Evolutionary conservation across 2,888 invertebrate genomes (phyloP).

Genomic region (Eupeodes latifasciatus): DNA sequence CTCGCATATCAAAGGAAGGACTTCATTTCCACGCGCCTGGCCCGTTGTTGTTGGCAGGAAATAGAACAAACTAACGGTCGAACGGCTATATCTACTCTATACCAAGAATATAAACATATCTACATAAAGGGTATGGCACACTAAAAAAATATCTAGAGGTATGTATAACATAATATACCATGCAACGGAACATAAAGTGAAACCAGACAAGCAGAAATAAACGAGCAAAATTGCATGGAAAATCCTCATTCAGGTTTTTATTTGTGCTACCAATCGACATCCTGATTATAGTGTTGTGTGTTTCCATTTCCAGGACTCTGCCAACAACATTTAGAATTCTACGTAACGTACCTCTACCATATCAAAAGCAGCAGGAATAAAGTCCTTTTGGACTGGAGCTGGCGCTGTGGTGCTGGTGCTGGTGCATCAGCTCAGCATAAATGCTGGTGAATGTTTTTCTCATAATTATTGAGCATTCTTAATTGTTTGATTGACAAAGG

Average conservation of each 20-base stretch:
- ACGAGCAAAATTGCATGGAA: constrained; percentile 62
- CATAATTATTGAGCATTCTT: constrained; percentile 52
- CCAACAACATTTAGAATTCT: constrained; percentile 9
- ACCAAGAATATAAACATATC: constrained; percentile 36
- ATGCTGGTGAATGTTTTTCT: constrained; percentile 27
- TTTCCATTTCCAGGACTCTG: constrained; percentile 1
- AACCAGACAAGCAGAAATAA: constrained; percentile 50
- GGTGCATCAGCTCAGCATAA: neutral
- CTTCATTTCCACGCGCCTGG: constrained; percentile 37
- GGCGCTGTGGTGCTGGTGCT: too few relatives aligned
- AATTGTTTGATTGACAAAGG: constrained; percentile 59
- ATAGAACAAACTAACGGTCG: constrained; percentile 2
- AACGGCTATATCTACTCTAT: neutral
- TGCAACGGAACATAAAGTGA: constrained; percentile 40
- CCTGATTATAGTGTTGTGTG: constrained; percentile 24
- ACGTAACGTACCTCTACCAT: too few relatives aligned
- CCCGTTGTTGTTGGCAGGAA: constrained; percentile 22
- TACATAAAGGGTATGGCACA: constrained; percentile 28
- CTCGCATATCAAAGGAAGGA: constrained; percentile 57
- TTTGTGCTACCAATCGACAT: constrained; percentile 55
- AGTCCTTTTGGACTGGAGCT: neutral
- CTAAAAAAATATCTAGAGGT: constrained; percentile 1
- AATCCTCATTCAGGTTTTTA: constrained; percentile 53
- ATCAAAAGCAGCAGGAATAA: neutral
- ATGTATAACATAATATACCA: neutral